These are phyloP conservation scores for Burhinus bistriatus DNA, from an alignment of 2,113 vertebrate genomes.

Conservation along the genomic window DNA sequence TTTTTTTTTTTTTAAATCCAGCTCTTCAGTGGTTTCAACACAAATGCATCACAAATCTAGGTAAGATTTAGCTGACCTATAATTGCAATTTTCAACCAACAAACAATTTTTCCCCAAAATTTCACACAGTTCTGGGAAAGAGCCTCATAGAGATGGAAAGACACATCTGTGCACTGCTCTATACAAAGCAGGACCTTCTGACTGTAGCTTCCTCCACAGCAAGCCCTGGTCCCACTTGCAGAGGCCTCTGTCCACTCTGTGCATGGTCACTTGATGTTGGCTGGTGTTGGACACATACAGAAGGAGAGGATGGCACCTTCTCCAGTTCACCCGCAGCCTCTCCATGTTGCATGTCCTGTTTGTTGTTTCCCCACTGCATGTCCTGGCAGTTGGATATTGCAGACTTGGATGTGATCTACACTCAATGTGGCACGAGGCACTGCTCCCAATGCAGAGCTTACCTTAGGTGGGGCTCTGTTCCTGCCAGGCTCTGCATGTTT, in stretches of 20 bases:
- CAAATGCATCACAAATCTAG: not conserved
- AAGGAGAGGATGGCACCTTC: not conserved
- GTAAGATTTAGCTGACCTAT: not conserved
- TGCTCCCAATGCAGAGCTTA: rapidly evolving
- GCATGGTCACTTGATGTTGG: not conserved
- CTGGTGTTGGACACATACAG: not conserved
- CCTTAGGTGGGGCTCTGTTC: not conserved
- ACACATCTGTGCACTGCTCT: not conserved
- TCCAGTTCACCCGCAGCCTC: not conserved
- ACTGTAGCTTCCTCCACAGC: not conserved
- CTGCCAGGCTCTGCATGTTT: not conserved
- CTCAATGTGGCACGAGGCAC: rapidly evolving
- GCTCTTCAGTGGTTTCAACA: not conserved
- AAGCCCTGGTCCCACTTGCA: not conserved
- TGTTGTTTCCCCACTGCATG: rapidly evolving
- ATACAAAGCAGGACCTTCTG: not conserved
- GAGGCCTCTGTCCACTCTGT: not conserved
- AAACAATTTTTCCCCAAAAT: not conserved
- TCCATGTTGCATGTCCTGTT: not conserved
- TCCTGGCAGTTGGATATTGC: not conserved
- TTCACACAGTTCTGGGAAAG: not conserved
- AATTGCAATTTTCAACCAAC: not conserved
- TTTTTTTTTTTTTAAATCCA: not conserved
- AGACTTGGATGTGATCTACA: not conserved
- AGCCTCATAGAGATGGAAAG: not conserved